Percentiles rank a stretch among this genome's conserved stretches.
phyloP scores from a whole-genome alignment of 2,113 vertebrate genomes.

The Micromys minutus region DNA sequence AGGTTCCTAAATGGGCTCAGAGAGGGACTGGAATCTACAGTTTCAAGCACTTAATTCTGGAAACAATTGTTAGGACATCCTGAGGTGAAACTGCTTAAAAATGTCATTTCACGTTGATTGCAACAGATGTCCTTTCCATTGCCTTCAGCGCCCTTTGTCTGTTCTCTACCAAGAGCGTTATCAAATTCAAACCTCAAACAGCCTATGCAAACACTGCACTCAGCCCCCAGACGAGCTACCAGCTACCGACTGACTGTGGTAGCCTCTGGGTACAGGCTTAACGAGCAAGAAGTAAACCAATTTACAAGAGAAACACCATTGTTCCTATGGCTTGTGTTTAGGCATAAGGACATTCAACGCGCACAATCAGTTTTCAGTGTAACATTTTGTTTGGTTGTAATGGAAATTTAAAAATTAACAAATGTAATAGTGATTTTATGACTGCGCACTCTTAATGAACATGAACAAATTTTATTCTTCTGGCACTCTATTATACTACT shows the following conservation, averaged over 20 bases:
- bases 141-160: neutral
- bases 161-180: neutral
- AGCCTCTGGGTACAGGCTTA: neutral
- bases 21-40: neutral
- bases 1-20: neutral
- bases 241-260: no score
- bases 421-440: neutral
- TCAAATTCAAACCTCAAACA: neutral
- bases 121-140: neutral
- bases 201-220: neutral
- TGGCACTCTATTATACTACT: neutral
- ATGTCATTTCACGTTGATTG: neutral
- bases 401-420: conserved; percentile 6
- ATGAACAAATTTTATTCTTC: neutral
- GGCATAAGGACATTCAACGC: neutral
- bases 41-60: neutral
- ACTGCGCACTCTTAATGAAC: neutral
- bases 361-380: neutral
- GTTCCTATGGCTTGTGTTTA: neutral
- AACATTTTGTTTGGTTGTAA: conserved; percentile 42
- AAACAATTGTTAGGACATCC: neutral
- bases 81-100: conserved; percentile 2
- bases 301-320: neutral
- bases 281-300: neutral
- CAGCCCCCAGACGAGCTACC: neutral